phyloP scores from a whole-genome alignment of 2,113 vertebrate species.

The Orientallactaga bullata region DNA sequence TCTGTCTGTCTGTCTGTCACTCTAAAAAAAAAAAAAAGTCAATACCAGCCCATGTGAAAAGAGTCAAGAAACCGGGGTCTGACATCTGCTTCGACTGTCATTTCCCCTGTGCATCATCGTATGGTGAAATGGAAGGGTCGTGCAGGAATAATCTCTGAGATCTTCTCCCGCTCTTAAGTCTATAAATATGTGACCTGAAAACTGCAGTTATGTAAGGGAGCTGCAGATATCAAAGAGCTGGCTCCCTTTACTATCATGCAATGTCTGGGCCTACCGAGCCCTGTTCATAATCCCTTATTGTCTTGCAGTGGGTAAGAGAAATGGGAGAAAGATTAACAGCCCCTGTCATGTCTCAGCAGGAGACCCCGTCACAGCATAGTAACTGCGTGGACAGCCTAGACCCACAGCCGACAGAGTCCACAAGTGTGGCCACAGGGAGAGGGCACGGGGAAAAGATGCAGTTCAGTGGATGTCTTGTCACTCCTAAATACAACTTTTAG shows the following conservation, averaged over 20 bases:
- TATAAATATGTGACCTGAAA: slow-evolving; percentile 64
- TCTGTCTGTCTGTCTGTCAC: no score
- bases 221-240: background rate
- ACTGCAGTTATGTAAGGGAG: slow-evolving; percentile 40
- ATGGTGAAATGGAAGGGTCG: slow-evolving; percentile 8
- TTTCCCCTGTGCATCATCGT: background rate
- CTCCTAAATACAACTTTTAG: background rate
- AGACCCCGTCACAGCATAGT: background rate
- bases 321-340: background rate
- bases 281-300: background rate
- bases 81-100: background rate
- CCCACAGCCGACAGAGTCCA: background rate
- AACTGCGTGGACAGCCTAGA: background rate
- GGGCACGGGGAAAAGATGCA: background rate
- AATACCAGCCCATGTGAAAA: no score
- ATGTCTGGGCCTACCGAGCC: background rate
- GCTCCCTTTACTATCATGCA: background rate
- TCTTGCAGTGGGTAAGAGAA: background rate
- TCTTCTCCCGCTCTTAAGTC: slow-evolving; percentile 6
- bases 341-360: background rate
- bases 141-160: background rate
- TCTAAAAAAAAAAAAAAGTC: no score
- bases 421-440: background rate
- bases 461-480: background rate
- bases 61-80: no score